Conservation (phyloP, 2,113 vertebrate species). For the Chamaetylas fuelleborni region DNA sequence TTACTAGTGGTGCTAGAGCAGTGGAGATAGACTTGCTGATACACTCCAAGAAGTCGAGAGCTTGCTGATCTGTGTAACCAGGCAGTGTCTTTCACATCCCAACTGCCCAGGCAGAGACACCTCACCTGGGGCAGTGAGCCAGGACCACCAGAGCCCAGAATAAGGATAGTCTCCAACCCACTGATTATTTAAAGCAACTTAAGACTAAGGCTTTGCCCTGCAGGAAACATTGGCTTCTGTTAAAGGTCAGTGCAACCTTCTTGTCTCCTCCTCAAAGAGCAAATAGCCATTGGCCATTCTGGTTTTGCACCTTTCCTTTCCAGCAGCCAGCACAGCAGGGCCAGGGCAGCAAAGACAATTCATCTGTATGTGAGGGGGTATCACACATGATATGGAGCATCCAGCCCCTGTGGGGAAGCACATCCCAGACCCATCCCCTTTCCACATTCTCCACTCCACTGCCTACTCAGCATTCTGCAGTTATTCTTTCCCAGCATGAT, state of each 20-base stretch:
- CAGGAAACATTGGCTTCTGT: background rate
- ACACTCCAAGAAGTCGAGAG: background rate
- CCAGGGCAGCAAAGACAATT: background rate
- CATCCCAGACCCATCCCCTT: background rate
- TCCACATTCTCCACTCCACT: background rate
- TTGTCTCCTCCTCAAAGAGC: background rate
- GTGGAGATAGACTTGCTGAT: background rate
- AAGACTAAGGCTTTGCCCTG: background rate
- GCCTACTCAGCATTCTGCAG: background rate
- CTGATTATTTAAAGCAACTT: background rate
- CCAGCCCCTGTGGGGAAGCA: background rate
- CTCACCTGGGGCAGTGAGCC: background rate
- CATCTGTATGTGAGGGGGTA: background rate
- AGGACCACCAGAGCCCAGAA: background rate
- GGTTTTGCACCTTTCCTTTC: background rate
- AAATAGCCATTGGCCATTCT: background rate
- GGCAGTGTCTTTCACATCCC: background rate
- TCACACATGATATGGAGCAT: background rate
- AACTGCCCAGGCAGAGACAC: background rate
- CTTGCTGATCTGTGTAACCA: background rate
- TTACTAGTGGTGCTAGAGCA: background rate
- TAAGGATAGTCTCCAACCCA: background rate
- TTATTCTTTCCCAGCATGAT: rapidly evolving
- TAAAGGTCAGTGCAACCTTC: background rate
- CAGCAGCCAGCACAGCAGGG: background rate